Base-by-base conservation (phyloP, 2,888 invertebrate species). In the Ophioninae sp. region DNA sequence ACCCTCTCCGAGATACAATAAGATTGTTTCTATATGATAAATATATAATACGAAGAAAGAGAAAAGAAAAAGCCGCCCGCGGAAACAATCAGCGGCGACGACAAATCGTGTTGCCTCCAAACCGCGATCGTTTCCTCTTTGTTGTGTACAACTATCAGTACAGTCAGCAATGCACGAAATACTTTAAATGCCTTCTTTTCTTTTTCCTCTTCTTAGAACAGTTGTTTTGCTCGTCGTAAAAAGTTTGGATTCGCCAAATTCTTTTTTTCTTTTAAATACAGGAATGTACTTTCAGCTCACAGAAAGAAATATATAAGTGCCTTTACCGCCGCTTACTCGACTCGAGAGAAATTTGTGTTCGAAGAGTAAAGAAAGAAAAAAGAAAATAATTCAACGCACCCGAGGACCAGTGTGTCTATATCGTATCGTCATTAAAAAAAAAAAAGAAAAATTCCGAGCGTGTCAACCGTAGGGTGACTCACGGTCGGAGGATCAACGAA, bases 201-300 rank as follows among this genome's bases (percentile, higher is more conserved):
- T 72, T 77, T 64, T 68, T n/a, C 39, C 17, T 30, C 50, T 57
- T 67, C 17, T 64, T 30, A 23, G 56, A 78, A 68, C 50, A 74
- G 41, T 59, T 30, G 73, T 83, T 75, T 59, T 30, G 73, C 81
- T 75, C 23, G 73, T 81, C 74, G 78, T 70, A 81, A 77, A 83
- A 81, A 64, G 68, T 30, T 86, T 82, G 68, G 73, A 81, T 79
- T 81, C 70, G 78, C 81, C 83, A 84, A 84, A 81, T 59, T 59
- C 7, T 59, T 59, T 59, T 59, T 20, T 80, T 77, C 85, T 85
- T 89, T 84, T 82, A 87, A 86, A 88, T 88, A 87, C 89, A 89
- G 90, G 90, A 90, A 90, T 90, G 90, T 90, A 88, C 86, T 89
- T 89, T 86, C 44, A 87, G 89, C 87, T 89, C 84, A 85, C 88